Conservation (phyloP, 1,140 invertebrate genomes). For the Brachionus asplanchnoidis region DNA sequence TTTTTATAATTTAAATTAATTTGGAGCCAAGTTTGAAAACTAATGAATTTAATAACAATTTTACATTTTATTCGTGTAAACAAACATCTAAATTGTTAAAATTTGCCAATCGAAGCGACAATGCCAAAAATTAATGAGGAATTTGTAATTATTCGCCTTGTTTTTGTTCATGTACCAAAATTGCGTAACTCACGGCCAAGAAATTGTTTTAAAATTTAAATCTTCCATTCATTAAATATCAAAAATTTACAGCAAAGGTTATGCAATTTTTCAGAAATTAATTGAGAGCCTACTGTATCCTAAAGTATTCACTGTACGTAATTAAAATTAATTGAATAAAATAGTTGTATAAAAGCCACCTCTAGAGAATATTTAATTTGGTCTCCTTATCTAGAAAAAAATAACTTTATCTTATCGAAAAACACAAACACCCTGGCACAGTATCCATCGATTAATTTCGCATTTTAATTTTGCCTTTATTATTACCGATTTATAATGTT, state of each 20-base stretch:
- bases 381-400: neutral
- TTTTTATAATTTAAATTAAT: constrained; percentile 3
- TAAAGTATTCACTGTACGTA: neutral
- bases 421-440: neutral
- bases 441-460: neutral
- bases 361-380: neutral
- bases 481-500: neutral
- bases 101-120: neutral
- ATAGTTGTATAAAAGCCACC: neutral
- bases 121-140: neutral
- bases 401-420: neutral
- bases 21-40: neutral
- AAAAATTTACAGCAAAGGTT: neutral
- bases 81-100: neutral
- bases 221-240: neutral
- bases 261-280: neutral
- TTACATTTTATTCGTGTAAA: neutral
- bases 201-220: neutral
- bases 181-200: neutral
- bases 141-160: neutral
- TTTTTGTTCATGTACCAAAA: neutral
- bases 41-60: neutral
- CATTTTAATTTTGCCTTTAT: neutral
- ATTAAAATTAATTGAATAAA: neutral
- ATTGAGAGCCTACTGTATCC: neutral